Conservation (phyloP, 1,140 invertebrate species). For the Zaprionus ornatus region DNA sequence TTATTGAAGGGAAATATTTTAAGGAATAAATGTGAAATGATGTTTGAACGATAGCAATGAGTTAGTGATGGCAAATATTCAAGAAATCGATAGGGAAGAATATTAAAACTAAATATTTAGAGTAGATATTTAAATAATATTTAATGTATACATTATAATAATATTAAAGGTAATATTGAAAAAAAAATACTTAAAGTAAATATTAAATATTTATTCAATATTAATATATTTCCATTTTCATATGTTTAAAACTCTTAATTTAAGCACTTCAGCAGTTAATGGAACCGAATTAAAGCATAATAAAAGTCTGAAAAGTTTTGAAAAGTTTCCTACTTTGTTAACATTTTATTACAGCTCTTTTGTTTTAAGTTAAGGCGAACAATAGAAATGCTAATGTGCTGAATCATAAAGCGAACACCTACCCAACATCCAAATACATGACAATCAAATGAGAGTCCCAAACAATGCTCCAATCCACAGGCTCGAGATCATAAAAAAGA, state of each 20-base stretch:
- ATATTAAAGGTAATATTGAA: too few relatives aligned
- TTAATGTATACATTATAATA: too few relatives aligned
- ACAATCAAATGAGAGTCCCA: constrained; percentile 39
- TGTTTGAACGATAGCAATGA: too few relatives aligned
- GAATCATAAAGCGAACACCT: constrained; percentile 46
- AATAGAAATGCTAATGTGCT: constrained; percentile 40
- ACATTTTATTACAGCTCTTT: constrained; percentile 16
- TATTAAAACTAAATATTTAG: too few relatives aligned
- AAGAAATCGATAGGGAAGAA: too few relatives aligned
- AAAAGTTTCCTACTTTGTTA: constrained; percentile 1
- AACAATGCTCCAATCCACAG: constrained; percentile 1
- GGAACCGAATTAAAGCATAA: background rate
- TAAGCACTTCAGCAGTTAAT: background rate
- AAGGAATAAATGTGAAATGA: too few relatives aligned
- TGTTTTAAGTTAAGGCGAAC: constrained; percentile 9
- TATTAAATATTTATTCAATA: background rate
- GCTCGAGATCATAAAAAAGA: constrained; percentile 53
- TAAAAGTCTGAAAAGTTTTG: background rate
- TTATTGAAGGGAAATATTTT: too few relatives aligned
- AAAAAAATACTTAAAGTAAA: background rate
- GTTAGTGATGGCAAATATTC: too few relatives aligned
- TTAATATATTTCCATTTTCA: background rate
- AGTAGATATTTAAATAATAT: too few relatives aligned
- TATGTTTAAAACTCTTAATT: too few relatives aligned
- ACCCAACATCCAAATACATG: constrained; percentile 18